These are phyloP conservation scores for Tribolium castaneum DNA, from an alignment of 1,140 invertebrate species.

Conservation along the genomic window DNA sequence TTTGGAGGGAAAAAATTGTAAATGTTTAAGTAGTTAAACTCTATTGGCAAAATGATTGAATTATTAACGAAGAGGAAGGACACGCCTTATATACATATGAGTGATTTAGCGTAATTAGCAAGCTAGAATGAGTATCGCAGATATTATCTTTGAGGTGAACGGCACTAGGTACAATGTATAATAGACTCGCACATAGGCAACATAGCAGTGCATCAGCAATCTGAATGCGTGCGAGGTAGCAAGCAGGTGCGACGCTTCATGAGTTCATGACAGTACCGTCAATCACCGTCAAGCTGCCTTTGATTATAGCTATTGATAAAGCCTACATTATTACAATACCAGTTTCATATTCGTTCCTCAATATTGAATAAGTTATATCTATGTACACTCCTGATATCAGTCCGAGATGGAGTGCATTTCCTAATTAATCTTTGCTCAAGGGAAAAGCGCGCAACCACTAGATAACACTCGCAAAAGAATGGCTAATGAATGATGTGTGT, in stretches of 20 bases:
- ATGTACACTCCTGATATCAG: background rate
- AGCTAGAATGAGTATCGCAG: constrained; percentile 19
- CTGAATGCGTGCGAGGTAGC: constrained; percentile 38
- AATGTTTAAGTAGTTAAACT: background rate
- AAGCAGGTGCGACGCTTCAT: constrained; percentile 38
- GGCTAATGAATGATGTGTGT: constrained; percentile 14
- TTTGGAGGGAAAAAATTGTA: background rate
- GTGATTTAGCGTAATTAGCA: constrained; percentile 36
- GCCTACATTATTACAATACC: constrained; percentile 16
- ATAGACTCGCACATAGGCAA: constrained; percentile 32
- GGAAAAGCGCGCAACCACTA: background rate
- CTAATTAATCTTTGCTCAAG: background rate
- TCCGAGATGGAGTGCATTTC: background rate
- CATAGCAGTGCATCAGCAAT: constrained; percentile 37
- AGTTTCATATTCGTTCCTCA: constrained; percentile 20
- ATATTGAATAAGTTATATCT: constrained; percentile 11
- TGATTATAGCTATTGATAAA: constrained; percentile 38
- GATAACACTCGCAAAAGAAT: constrained; percentile 1
- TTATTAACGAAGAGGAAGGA: constrained; percentile 21
- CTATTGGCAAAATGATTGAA: constrained; percentile 5
- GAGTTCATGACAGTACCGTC: constrained; percentile 36
- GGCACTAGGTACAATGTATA: constrained; percentile 23
- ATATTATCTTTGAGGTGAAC: constrained; percentile 36
- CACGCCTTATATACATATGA: constrained; percentile 10
- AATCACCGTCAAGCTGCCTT: constrained; percentile 35